A percentile compares a stretch with the other conserved stretches of the same genome.
phyloP scores from a whole-genome alignment of 2,113 vertebrate species.

The Hippocampus barbouri region DNA sequence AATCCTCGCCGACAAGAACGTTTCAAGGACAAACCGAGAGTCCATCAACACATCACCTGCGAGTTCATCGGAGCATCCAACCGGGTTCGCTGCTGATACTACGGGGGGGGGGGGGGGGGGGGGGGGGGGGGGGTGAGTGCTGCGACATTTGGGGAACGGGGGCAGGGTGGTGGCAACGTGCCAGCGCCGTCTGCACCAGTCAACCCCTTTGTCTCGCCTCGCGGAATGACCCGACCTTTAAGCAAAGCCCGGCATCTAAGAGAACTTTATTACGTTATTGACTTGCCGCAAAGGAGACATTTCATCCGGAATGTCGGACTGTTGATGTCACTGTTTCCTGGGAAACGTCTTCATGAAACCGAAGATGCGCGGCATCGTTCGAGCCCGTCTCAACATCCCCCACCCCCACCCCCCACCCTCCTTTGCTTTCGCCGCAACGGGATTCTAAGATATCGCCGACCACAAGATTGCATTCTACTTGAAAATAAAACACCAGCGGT shows the following conservation, averaged over 20 bases:
- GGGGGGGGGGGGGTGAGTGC: slow-evolving; percentile 9
- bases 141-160: no score
- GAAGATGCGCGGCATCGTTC: slow-evolving; percentile 51
- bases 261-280: slow-evolving; percentile 64
- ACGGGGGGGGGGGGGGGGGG: neutral
- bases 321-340: slow-evolving; percentile 48
- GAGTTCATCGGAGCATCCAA: slow-evolving; percentile 9
- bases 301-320: slow-evolving; percentile 59
- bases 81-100: slow-evolving; percentile 9
- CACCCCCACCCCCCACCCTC: slow-evolving; percentile 22
- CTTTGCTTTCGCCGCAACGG: slow-evolving; percentile 39
- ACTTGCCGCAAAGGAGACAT: slow-evolving; percentile 49
- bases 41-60: neutral
- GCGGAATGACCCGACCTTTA: slow-evolving; percentile 55
- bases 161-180: neutral
- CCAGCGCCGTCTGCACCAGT: neutral
- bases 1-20: neutral
- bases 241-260: slow-evolving; percentile 48
- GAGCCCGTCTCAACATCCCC: slow-evolving; percentile 3
- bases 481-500: slow-evolving; percentile 31
- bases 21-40: neutral
- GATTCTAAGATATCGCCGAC: slow-evolving; percentile 40
- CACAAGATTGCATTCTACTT: slow-evolving; percentile 37
- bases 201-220: slow-evolving; percentile 25
- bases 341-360: slow-evolving; percentile 52